Conservation (phyloP, 2,888 invertebrate species). For the Dugesia japonica region DNA sequence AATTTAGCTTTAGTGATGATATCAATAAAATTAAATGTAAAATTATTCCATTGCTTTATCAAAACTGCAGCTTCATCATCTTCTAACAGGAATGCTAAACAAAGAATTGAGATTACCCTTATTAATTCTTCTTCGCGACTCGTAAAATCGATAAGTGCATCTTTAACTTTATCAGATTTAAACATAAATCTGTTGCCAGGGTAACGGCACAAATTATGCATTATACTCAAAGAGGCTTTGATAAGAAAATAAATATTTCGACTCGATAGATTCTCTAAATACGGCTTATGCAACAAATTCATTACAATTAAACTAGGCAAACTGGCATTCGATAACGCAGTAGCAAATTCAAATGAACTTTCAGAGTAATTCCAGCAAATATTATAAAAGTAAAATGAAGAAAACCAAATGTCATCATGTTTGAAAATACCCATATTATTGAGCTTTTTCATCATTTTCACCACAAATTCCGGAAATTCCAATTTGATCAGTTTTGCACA, state of each 20-base stretch:
- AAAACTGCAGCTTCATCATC: slow-evolving; percentile 24
- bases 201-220: slow-evolving; percentile 42
- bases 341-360: slow-evolving; percentile 40
- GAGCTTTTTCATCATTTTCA: slow-evolving; percentile 41
- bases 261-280: slow-evolving; percentile 41
- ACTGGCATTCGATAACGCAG: slow-evolving; percentile 39
- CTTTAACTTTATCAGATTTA: slow-evolving; percentile 37
- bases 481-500: slow-evolving; percentile 5
- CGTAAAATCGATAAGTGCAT: slow-evolving; percentile 25
- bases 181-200: slow-evolving; percentile 41
- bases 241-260: slow-evolving; percentile 37
- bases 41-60: background rate
- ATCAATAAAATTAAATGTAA: slow-evolving; percentile 8
- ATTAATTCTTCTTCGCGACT: slow-evolving; percentile 41
- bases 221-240: slow-evolving; percentile 40
- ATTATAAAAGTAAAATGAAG: slow-evolving; percentile 43
- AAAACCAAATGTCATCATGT: slow-evolving; percentile 45
- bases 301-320: slow-evolving; percentile 40
- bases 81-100: slow-evolving; percentile 39
- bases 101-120: slow-evolving; percentile 40
- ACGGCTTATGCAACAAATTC: slow-evolving; percentile 43
- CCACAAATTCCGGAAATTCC: slow-evolving; percentile 36
- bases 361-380: slow-evolving; percentile 44
- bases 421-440: slow-evolving; percentile 44
- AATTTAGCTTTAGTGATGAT: background rate